Evolutionary conservation across 2,888 invertebrate genomes (phyloP), one percentile per base, ranked within the genome.

Genomic region (Drosophila nr. fundita): DNA sequence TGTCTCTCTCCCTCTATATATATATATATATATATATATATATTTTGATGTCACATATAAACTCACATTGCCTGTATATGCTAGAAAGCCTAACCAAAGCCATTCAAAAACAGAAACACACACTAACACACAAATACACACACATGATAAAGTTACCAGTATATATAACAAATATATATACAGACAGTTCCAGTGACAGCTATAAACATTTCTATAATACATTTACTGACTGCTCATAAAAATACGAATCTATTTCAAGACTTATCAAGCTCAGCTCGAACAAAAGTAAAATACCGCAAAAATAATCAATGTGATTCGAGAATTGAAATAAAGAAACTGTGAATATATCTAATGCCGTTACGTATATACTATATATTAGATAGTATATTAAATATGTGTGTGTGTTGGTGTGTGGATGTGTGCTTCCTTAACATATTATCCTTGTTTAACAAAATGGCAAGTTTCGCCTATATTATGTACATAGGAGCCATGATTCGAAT

Each of bases 61-160:
- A 70, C 62, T 74, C 48, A 69, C 58, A 80, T 78, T 83, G 81
- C 69, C 66, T 78, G 76, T 76, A 68, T 42, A 76, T 68, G 64
- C 52, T 57, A 61, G 24, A 62, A 36, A 62, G 55, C 66, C 68
- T 68, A 86, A 67, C 70, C 54, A 65, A 59, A 70, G 32, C 63
- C 70, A 76, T 63, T 32, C n/a, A 45, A 50, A 72, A 53, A 52
- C 53, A 57, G 21, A 71, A 30, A 60, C 58, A 71, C 32, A 61
- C 42, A 82, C 8, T 8, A 8, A 52, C 8, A 34, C 18, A 11
- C 40, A 50, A 8, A 52, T 6, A 34, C 18, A 11, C 40, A 50
- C 49, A 58, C 42, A 24, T 45, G 13, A 45, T 32, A 62, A 45
- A 76, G 38, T 50, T 50, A 38, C 29, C 29, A n/a, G 38, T n/a